phyloP scores from a whole-genome alignment of 2,888 invertebrate genomes.

The Caenorhabditis sinica region DNA sequence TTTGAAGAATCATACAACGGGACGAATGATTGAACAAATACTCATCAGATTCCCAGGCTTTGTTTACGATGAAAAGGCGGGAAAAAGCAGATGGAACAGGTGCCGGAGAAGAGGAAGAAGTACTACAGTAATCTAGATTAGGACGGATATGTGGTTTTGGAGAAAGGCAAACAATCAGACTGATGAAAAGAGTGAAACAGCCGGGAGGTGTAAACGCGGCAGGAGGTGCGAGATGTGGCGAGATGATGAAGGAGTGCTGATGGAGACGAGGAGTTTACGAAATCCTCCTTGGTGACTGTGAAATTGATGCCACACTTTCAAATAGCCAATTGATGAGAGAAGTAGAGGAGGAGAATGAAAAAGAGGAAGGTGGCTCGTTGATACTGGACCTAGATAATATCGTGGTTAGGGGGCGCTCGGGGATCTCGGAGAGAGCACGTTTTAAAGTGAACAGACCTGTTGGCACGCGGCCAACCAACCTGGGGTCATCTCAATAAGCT shows the following conservation, averaged over 20 bases:
- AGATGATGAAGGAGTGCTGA: slow-evolving; percentile 54
- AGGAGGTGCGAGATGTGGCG: slow-evolving; percentile 58
- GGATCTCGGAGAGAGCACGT: slow-evolving; percentile 17
- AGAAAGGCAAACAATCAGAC: slow-evolving; percentile 57
- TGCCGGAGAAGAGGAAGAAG: slow-evolving; percentile 21
- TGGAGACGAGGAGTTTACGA: slow-evolving; percentile 54
- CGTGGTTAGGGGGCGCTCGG: slow-evolving; percentile 41
- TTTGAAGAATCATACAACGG: slow-evolving; percentile 13
- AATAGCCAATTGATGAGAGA: slow-evolving; percentile 49
- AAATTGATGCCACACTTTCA: slow-evolving; percentile 55
- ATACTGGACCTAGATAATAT: slow-evolving; percentile 54
- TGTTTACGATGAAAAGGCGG: slow-evolving; percentile 25
- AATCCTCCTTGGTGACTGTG: slow-evolving; percentile 53
- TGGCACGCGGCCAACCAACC: slow-evolving; percentile 60
- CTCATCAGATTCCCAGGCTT: slow-evolving; percentile 51
- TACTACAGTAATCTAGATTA: slow-evolving; percentile 57
- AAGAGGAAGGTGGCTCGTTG: slow-evolving; percentile 30
- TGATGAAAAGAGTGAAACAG: slow-evolving; percentile 41
- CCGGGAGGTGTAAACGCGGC: slow-evolving; percentile 47
- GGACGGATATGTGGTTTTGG: slow-evolving; percentile 55
- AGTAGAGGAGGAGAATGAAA: not conserved
- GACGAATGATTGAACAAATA: slow-evolving; percentile 45
- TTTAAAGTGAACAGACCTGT: slow-evolving; percentile 56
- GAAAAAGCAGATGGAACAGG: slow-evolving; percentile 23
- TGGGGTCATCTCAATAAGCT: slow-evolving; percentile 52